Percentiles rank a stretch among this genome's conserved stretches.
Evolutionary conservation across 2,113 vertebrate genomes (phyloP).

Genomic region (Coracopsis vasa): DNA sequence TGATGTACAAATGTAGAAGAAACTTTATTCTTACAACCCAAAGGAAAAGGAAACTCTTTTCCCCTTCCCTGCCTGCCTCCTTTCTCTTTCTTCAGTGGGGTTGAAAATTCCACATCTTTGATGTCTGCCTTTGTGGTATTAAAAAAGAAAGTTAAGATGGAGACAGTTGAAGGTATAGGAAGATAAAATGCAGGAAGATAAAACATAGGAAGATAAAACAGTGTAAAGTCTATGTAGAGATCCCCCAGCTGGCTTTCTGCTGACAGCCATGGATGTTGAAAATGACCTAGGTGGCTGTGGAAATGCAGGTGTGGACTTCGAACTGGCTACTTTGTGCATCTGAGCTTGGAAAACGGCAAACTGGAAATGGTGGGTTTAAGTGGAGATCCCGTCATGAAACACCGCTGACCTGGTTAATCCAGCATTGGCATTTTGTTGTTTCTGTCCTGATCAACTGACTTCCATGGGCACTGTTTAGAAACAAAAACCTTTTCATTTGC

Average conservation of each 20-base stretch:
- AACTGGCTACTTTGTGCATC: slow-evolving; percentile 26
- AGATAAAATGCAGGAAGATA: not conserved
- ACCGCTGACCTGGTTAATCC: not conserved
- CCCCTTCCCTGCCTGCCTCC: not conserved
- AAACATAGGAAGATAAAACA: not conserved
- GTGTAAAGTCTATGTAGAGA: not conserved
- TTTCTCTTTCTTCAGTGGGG: not conserved
- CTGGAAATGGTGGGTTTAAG: not conserved
- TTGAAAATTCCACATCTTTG: not conserved
- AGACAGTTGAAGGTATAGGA: not conserved
- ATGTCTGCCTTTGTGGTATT: not conserved
- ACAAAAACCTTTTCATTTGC: not conserved
- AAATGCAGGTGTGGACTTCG: not conserved
- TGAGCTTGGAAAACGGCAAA: slow-evolving; percentile 27
- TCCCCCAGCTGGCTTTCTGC: not conserved
- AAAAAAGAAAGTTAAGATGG: not conserved
- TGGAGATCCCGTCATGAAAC: not conserved
- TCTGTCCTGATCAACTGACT: not conserved
- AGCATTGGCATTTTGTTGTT: not conserved
- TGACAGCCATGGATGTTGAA: not conserved
- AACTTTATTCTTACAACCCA: not conserved
- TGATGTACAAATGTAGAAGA: not conserved
- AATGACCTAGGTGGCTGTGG: not conserved
- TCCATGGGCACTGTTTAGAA: not conserved
- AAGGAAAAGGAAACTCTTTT: not conserved